phyloP scores from a whole-genome alignment of 1,140 invertebrate genomes.

The Diorhabda sublineata region DNA sequence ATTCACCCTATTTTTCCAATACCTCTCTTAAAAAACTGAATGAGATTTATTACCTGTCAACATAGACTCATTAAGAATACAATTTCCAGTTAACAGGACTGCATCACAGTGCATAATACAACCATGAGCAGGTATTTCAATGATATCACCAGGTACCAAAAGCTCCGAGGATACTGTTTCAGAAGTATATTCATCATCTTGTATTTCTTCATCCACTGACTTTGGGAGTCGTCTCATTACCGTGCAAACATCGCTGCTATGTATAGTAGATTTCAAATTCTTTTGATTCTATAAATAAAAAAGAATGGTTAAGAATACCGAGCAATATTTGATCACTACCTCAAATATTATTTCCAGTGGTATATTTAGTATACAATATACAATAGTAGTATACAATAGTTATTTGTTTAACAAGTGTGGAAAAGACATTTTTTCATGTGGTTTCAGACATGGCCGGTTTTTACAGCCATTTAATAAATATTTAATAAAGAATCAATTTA shows the following conservation, averaged over 20 bases:
- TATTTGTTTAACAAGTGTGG: no score
- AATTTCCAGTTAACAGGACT: slow-evolving; percentile 77
- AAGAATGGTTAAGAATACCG: background rate
- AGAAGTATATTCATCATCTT: slow-evolving; percentile 19
- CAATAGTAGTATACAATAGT: no score
- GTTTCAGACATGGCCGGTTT: no score
- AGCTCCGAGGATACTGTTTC: slow-evolving; percentile 53
- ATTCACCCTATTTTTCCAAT: no score
- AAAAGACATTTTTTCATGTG: no score
- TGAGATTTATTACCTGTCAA: slow-evolving; percentile 68
- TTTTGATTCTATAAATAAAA: slow-evolving; percentile 61
- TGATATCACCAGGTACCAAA: slow-evolving; percentile 78
- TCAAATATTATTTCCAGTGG: background rate
- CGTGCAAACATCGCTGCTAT: slow-evolving; percentile 63
- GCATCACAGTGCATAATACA: slow-evolving; percentile 82
- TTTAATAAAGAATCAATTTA: no score
- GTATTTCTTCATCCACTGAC: slow-evolving; percentile 21
- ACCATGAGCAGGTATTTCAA: slow-evolving; percentile 73
- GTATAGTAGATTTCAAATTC: slow-evolving; percentile 66
- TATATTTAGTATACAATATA: no score
- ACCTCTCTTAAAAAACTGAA: no score
- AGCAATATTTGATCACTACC: background rate
- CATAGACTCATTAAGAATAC: slow-evolving; percentile 95
- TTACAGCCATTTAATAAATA: no score
- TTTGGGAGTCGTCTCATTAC: slow-evolving; percentile 49